Evolutionary conservation across 2,888 invertebrate species (phyloP).

Genomic region (Cybosia mesomella): DNA sequence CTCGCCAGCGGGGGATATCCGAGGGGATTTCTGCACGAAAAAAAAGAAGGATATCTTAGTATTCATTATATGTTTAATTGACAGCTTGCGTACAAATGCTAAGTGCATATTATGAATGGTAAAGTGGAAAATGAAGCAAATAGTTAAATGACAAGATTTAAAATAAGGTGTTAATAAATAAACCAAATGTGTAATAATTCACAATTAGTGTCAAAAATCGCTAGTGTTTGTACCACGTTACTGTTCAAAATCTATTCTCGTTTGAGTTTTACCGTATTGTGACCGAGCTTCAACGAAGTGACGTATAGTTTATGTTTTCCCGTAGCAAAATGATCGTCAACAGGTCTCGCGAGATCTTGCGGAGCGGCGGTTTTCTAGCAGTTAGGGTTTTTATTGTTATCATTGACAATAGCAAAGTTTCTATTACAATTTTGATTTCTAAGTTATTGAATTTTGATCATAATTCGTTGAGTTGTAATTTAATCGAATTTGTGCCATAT

Average conservation of each 20-base stretch:
- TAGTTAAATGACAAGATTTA: neutral
- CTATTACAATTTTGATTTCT: neutral
- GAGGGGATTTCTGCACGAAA: no score
- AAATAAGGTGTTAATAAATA: neutral
- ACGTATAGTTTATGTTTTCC: constrained; percentile 67
- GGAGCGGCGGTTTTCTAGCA: constrained; percentile 49
- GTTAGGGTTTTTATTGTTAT: constrained; percentile 12
- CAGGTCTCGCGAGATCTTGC: constrained; percentile 51
- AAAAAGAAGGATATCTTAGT: no score
- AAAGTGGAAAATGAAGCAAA: neutral
- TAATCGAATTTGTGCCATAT: neutral
- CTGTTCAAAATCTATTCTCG: constrained; percentile 57
- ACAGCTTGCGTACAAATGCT: neutral
- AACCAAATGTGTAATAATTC: constrained; percentile 22
- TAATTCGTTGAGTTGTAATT: neutral
- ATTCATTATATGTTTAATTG: neutral
- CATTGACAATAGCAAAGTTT: neutral
- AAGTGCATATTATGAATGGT: neutral
- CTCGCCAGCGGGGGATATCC: no score
- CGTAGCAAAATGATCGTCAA: constrained; percentile 68
- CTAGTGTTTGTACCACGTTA: neutral
- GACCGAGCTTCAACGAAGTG: constrained; percentile 65
- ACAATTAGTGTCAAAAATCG: constrained; percentile 23
- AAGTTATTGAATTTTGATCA: constrained; percentile 3
- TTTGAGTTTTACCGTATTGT: constrained; percentile 72